A percentile compares a stretch with the other conserved stretches of the same genome.
Conservation (phyloP, 2,888 invertebrate genomes). For the Xestoiulus laeticollis region DNA sequence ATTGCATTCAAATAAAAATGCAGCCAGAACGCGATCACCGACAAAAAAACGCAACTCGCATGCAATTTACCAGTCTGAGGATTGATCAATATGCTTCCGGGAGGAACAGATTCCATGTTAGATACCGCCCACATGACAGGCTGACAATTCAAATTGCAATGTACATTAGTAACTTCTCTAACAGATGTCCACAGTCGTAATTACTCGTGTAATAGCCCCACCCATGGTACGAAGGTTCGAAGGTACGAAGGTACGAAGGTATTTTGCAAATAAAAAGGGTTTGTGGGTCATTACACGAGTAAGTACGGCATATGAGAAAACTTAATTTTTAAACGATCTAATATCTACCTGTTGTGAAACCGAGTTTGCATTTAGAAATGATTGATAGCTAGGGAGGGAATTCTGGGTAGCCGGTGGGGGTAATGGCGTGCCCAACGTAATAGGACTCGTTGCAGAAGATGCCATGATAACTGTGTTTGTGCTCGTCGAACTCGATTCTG, state of each 20-base stretch:
- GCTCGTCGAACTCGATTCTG: background rate
- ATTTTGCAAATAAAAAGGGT: too few species aligned
- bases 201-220: background rate
- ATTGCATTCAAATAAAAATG: background rate
- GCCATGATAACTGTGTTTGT: constrained; percentile 44
- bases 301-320: too few species aligned
- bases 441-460: constrained; percentile 51
- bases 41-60: background rate
- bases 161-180: background rate
- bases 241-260: background rate
- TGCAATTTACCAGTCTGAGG: constrained; percentile 68
- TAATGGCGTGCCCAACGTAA: constrained; percentile 45
- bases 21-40: background rate
- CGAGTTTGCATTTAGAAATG: background rate
- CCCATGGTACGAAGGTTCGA: too few species aligned
- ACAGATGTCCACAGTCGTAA: background rate
- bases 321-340: background rate
- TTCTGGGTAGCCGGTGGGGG: constrained; percentile 11
- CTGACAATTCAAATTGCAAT: constrained; percentile 52
- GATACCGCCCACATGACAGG: constrained; percentile 86
- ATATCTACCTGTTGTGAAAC: constrained; percentile 43
- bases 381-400: constrained; percentile 35
- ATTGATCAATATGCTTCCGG: constrained; percentile 88
- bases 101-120: constrained; percentile 83
- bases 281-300: too few species aligned